Conservation (phyloP, 2,113 vertebrate genomes). For the Cryptotis parvus region DNA sequence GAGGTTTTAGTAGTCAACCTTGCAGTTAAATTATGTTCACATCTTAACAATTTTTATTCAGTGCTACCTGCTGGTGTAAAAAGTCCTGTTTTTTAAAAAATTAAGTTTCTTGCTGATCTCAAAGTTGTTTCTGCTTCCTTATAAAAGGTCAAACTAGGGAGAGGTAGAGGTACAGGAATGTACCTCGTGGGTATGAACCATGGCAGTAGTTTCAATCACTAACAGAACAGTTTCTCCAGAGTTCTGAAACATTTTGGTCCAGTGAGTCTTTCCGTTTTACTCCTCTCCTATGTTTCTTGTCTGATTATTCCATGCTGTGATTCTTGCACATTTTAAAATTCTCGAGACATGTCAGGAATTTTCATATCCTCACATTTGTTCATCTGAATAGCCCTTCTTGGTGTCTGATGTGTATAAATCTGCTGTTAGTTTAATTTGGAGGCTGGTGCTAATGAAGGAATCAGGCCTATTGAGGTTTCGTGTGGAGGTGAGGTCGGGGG, state of each 20-base stretch:
- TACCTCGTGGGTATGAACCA: not conserved
- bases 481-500: no score
- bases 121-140: not conserved
- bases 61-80: not conserved
- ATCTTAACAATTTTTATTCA: not conserved
- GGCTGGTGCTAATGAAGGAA: not conserved
- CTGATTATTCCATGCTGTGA: not conserved
- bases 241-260: not conserved
- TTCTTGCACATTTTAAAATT: not conserved
- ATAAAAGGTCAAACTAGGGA: not conserved
- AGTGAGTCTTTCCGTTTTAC: not conserved
- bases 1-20: not conserved
- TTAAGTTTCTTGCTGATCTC: not conserved
- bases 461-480: not conserved
- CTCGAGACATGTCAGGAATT: not conserved
- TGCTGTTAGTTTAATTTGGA: conserved; percentile 27
- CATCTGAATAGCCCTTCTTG: not conserved
- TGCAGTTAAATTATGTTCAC: not conserved
- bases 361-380: not conserved
- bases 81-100: not conserved
- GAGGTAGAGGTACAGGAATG: not conserved
- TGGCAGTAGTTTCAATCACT: not conserved
- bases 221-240: not conserved
- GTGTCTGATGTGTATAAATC: not conserved
- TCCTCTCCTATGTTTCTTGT: not conserved